phyloP scores from a whole-genome alignment of 2,113 vertebrate genomes.

The Tichodroma muraria region DNA sequence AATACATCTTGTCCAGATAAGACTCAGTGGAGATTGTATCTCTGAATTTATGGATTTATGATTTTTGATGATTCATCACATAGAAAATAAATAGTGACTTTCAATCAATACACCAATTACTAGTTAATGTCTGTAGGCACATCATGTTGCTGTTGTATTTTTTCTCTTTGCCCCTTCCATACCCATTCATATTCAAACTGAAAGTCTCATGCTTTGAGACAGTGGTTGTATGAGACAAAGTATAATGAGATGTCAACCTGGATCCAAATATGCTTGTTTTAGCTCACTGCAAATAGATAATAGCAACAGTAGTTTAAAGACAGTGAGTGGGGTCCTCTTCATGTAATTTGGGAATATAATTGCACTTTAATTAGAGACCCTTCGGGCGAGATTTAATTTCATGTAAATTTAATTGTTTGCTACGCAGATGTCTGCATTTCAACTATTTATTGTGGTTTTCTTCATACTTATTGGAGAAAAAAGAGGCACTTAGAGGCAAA shows the following conservation, averaged over 20 bases:
- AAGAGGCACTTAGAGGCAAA: background rate
- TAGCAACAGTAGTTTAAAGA: background rate
- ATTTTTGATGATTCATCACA: background rate
- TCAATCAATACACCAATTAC: background rate
- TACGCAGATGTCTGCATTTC: background rate
- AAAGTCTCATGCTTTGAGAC: background rate
- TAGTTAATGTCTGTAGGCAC: background rate
- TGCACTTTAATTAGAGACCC: slow-evolving; percentile 3
- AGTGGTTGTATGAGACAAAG: background rate
- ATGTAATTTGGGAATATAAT: background rate
- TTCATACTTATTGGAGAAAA: background rate
- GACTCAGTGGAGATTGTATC: background rate
- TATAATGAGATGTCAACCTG: background rate
- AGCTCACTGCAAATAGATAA: background rate
- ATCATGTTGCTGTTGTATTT: background rate
- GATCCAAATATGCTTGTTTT: background rate
- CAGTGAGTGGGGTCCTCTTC: background rate
- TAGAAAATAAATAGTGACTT: background rate
- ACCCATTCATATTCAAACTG: background rate
- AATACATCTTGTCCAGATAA: background rate
- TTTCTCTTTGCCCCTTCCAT: background rate
- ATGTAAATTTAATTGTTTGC: slow-evolving; percentile 26
- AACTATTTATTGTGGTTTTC: background rate
- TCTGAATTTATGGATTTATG: background rate
- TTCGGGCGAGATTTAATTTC: background rate